Evolutionary conservation across 2,797 vertebrate species (phyloP).

Genomic region (Pseudochirops corinnae): DNA sequence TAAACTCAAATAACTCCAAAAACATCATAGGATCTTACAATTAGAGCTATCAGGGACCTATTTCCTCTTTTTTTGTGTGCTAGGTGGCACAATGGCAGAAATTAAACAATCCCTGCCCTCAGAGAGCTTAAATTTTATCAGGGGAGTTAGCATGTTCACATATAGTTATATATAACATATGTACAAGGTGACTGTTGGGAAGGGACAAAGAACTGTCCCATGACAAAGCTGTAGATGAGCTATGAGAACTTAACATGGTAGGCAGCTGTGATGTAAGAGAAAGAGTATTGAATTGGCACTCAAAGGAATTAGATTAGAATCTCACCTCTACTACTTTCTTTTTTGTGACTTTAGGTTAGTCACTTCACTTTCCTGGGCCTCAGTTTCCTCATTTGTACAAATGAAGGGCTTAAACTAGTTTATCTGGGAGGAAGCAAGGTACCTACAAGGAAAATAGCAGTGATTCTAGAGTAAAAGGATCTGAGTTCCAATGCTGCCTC

Average conservation of each 20-base stretch:
- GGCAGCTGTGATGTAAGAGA: background rate
- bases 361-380: background rate
- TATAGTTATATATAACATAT: background rate
- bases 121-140: background rate
- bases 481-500: background rate
- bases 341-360: background rate
- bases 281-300: background rate
- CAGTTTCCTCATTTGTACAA: background rate
- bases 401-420: background rate
- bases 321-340: background rate
- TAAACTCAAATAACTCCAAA: constrained; percentile 18
- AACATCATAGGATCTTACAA: background rate
- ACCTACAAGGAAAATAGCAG: background rate
- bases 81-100: background rate
- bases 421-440: background rate
- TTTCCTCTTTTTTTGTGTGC: background rate
- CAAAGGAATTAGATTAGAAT: background rate
- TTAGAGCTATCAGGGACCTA: background rate
- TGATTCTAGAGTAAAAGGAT: background rate
- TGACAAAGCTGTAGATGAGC: background rate
- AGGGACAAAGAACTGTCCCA: background rate
- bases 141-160: background rate
- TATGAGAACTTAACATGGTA: background rate
- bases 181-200: background rate
- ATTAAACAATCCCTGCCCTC: background rate